Base-by-base conservation (phyloP, 2,113 vertebrate species). In the Clarias batrachus region DNA sequence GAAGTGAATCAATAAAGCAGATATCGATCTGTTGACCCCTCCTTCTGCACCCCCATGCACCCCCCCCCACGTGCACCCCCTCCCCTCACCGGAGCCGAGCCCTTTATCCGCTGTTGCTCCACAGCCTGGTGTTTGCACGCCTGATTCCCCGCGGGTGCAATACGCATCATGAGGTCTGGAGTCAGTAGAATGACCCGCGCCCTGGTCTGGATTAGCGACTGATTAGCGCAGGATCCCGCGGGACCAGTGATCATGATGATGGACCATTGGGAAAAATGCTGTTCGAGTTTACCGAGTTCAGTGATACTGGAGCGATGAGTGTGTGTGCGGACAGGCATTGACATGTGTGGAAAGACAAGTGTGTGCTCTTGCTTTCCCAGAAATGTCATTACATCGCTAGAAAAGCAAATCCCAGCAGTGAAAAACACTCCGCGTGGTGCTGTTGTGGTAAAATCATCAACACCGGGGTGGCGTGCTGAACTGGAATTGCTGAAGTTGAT, bases 61-160 rank as follows among this genome's bases (percentile, higher is more conserved):
- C 41, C 41, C 41, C 41, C 41, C 41, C 41, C 4, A n/a, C n/a
- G n/a, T n/a, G n/a, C n/a, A n/a, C 41, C 41, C 41, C 48, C 7
- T 8, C 7, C 37, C n/a, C 30, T 33, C 65, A 37, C 54, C 60
- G n/a, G 70, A 52, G 37, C 54, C 21, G 62, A 74, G 83, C 25
- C 76, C 70, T 82, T 87, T 82, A 86, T 90, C 76, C 52, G 78
- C 71, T 60, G 79, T 66, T 68, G 76, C 76, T 17, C 17, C 81
- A 33, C 60, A 19, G n/a, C n/a, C 25, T 33, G 59, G 57, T 80
- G 80, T 89, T 87, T 89, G 79, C 83, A 77, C 63, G 87, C 17
- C 89, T 81, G 86, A 89, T 86, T 83, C 81, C 86, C 84, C 86
- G 19, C 14, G 77, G 85, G 85, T 86, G 57, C 70, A 85, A 84